Percentiles rank a stretch among this genome's conserved stretches.
These are phyloP conservation scores for Acromyrmex charruanus DNA, from an alignment of 1,140 invertebrate genomes.

Conservation along the genomic window DNA sequence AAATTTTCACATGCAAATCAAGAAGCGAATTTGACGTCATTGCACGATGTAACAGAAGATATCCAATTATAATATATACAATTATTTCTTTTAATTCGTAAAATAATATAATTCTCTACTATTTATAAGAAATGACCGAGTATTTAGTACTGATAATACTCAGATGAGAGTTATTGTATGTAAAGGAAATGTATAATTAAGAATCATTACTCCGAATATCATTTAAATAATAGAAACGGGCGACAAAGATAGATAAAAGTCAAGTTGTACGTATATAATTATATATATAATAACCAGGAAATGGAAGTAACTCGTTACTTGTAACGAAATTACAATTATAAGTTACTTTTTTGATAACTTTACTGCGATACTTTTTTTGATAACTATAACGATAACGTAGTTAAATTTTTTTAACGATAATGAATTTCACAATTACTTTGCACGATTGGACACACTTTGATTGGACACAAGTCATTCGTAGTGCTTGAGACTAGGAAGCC, in stretches of 20 bases:
- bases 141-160: conserved; percentile 66
- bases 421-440: too few relatives aligned
- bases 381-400: too few relatives aligned
- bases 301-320: too few relatives aligned
- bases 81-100: conserved; percentile 15
- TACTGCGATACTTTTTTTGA: too few relatives aligned
- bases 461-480: too few relatives aligned
- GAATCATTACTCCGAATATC: conserved; percentile 39
- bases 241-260: conserved; percentile 2
- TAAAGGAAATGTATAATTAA: conserved; percentile 66
- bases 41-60: conserved; percentile 54
- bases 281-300: not conserved
- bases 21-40: conserved; percentile 49
- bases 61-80: not conserved
- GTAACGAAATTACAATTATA: too few relatives aligned
- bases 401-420: too few relatives aligned
- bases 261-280: not conserved
- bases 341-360: too few relatives aligned
- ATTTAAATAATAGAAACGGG: conserved; percentile 37
- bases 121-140: conserved; percentile 63
- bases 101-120: conserved; percentile 41
- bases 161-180: conserved; percentile 62
- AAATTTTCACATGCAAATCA: conserved; percentile 55
- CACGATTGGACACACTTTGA: too few relatives aligned
- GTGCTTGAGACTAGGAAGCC: too few relatives aligned